phyloP scores from a whole-genome alignment of 2,888 invertebrate species.

The Notocelia uddmanniana region DNA sequence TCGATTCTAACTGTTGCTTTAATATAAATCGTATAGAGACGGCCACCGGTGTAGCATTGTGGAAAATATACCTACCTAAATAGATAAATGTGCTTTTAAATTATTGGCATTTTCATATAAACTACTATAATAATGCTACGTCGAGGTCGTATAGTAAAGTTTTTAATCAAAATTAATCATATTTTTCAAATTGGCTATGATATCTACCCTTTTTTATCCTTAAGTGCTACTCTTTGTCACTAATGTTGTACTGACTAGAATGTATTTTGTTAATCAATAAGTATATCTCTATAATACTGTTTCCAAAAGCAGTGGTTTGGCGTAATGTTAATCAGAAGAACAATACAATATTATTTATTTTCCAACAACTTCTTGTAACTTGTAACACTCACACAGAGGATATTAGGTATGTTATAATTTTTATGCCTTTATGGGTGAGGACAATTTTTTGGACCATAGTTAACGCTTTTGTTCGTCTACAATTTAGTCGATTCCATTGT shows the following conservation, averaged over 20 bases:
- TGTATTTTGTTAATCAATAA: conserved; percentile 66
- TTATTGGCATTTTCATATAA: conserved; percentile 28
- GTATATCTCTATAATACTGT: conserved; percentile 40
- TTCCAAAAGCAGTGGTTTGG: conserved; percentile 15
- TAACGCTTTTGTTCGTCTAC: too few species aligned
- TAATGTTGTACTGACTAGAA: conserved; percentile 71
- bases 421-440: too few species aligned
- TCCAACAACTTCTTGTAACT: neutral
- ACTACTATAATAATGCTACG: conserved; percentile 25
- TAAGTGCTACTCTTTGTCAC: conserved; percentile 51
- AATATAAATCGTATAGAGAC: conserved; percentile 33
- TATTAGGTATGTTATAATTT: neutral
- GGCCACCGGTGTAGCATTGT: conserved; percentile 32
- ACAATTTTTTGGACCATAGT: too few species aligned
- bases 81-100: conserved; percentile 39
- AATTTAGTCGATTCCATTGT: too few species aligned
- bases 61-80: conserved; percentile 17
- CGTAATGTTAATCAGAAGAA: neutral
- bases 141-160: conserved; percentile 17
- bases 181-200: conserved; percentile 42
- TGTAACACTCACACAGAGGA: conserved; percentile 3
- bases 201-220: conserved; percentile 27
- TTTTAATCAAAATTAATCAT: conserved; percentile 39
- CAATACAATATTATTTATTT: neutral
- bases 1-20: conserved; percentile 51